These are phyloP conservation scores for Arctia plantaginis DNA, from an alignment of 2,888 invertebrate species.

Conservation along the genomic window DNA sequence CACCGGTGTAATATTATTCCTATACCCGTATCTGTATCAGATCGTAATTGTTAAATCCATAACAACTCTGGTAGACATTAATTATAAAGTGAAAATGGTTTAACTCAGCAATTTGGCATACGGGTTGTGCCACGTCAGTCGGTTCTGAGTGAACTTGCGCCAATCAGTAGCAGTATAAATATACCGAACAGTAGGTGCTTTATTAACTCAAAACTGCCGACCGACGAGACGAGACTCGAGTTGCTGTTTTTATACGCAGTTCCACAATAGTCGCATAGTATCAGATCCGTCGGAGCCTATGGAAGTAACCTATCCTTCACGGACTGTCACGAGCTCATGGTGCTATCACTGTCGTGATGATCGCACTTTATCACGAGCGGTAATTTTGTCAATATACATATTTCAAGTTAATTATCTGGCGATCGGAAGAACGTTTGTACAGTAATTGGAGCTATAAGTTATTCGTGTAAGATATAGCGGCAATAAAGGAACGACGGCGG, in stretches of 20 bases:
- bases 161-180: too few relatives aligned
- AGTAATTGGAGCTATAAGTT: conserved; percentile 45
- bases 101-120: too few relatives aligned
- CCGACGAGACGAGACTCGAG: neutral
- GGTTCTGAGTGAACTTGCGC: too few relatives aligned
- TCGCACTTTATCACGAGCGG: conserved; percentile 46
- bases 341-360: conserved; percentile 30
- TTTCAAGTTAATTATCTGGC: conserved; percentile 60
- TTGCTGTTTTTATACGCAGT: neutral
- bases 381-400: conserved; percentile 62
- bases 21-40: too few relatives aligned
- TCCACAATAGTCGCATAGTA: neutral
- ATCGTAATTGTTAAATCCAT: too few relatives aligned
- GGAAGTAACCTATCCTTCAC: conserved; percentile 2
- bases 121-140: too few relatives aligned
- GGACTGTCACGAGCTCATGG: neutral
- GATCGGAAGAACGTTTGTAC: conserved; percentile 27
- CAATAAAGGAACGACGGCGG: conserved; percentile 42
- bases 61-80: too few relatives aligned
- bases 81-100: too few relatives aligned
- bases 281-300: neutral
- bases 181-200: too few relatives aligned
- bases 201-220: neutral
- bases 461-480: conserved; percentile 41
- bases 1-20: too few relatives aligned